A percentile compares a stretch with the other conserved stretches of the same genome.
phyloP scores from a whole-genome alignment of 2,113 vertebrate species.

The Megalops atlanticus region DNA sequence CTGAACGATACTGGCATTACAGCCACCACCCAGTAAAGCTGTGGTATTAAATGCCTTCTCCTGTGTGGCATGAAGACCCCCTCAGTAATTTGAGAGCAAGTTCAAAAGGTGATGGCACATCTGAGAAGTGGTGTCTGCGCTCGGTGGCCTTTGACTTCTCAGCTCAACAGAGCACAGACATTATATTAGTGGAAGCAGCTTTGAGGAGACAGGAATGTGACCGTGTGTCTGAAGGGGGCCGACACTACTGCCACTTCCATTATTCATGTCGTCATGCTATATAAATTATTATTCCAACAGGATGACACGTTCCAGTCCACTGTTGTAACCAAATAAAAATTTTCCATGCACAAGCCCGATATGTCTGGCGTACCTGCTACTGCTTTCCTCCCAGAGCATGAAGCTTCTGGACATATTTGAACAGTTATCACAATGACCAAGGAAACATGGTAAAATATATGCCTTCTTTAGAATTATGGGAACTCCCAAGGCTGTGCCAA shows the following conservation, averaged over 20 bases:
- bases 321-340: no score
- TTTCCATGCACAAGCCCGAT: no score
- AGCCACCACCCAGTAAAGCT: background rate
- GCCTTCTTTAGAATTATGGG: no score
- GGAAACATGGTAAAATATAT: no score
- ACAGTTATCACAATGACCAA: no score
- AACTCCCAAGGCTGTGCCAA: no score
- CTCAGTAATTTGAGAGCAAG: background rate
- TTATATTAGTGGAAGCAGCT: background rate
- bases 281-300: no score
- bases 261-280: background rate
- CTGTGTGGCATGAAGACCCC: background rate
- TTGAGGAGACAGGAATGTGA: background rate
- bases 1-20: background rate
- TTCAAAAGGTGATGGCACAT: background rate
- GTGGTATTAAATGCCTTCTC: background rate
- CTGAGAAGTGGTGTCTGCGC: background rate
- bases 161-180: background rate
- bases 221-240: background rate
- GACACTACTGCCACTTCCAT: background rate
- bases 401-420: no score
- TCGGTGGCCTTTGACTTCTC: background rate
- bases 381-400: no score
- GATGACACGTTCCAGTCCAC: no score
- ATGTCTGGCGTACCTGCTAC: no score